A percentile compares a stretch with the other conserved stretches of the same genome.
These are phyloP conservation scores for Ptychoptera albimana DNA, from an alignment of 2,888 invertebrate genomes.

Conservation along the genomic window DNA sequence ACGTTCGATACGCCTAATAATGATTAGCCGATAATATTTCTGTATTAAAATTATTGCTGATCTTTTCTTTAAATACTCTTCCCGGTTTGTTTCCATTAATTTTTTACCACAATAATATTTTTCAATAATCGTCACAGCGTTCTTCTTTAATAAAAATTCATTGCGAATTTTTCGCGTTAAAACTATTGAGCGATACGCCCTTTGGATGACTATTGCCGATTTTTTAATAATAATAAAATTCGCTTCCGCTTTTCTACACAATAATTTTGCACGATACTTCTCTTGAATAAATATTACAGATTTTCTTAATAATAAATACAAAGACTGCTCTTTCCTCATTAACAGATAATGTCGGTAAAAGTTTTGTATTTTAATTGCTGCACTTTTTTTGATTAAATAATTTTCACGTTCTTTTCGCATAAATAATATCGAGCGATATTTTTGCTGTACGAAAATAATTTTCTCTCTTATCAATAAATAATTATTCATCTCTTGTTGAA, in stretches of 20 bases:
- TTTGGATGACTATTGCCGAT: conserved; percentile 27
- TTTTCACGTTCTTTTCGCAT: conserved; percentile 17
- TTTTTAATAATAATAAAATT: conserved; percentile 16
- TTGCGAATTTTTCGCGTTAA: conserved; percentile 14
- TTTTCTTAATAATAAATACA: conserved; percentile 15
- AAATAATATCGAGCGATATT: conserved; percentile 15
- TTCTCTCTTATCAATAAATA: conserved; percentile 21
- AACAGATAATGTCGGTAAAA: conserved; percentile 17
- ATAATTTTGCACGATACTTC: not conserved
- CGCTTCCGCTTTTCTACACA: not conserved
- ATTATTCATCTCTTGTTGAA: conserved; percentile 19
- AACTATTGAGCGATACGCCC: conserved; percentile 21
- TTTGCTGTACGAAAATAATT: conserved; percentile 13
- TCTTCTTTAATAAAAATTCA: conserved; percentile 13
- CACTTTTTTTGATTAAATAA: conserved; percentile 16
- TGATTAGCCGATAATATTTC: conserved; percentile 2
- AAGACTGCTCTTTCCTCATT: conserved; percentile 15
- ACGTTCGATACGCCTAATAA: not conserved
- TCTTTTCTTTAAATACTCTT: not conserved
- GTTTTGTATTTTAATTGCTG: conserved; percentile 19
- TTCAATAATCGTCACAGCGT: conserved; percentile 16
- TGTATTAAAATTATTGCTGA: conserved; percentile 7
- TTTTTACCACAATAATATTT: conserved; percentile 13
- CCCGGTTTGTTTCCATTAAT: conserved; percentile 14
- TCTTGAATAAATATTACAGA: not conserved